These are phyloP conservation scores for Diloba caeruleocephala DNA, from an alignment of 2,888 invertebrate genomes.

Conservation along the genomic window DNA sequence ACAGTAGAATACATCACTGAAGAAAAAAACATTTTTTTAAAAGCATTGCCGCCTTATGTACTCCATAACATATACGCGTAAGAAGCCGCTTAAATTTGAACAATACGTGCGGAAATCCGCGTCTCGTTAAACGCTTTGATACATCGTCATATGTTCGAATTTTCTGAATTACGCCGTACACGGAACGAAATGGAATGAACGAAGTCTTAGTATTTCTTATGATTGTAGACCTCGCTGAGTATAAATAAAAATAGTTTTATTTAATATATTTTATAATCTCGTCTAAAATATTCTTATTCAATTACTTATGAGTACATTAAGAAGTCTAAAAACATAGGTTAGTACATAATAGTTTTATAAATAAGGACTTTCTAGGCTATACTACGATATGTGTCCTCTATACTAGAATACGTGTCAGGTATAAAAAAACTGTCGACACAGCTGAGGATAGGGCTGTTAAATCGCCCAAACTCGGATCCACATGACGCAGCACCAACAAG, in stretches of 20 bases:
- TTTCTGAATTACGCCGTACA: too few species aligned
- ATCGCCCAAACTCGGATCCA: constrained; percentile 71
- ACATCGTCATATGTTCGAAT: too few species aligned
- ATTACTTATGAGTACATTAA: constrained; percentile 13
- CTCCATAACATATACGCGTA: too few species aligned
- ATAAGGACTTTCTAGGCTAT: constrained; percentile 55
- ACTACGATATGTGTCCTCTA: constrained; percentile 68
- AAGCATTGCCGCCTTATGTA: too few species aligned
- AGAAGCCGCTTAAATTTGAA: too few species aligned
- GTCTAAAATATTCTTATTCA: constrained; percentile 44
- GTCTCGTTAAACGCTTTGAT: too few species aligned
- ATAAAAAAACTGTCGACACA: constrained; percentile 79
- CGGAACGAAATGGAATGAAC: too few species aligned
- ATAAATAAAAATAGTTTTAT: constrained; percentile 1
- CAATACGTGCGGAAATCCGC: too few species aligned
- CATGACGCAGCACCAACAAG: constrained; percentile 79
- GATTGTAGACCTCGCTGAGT: not conserved
- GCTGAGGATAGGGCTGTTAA: constrained; percentile 77
- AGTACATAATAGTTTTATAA: constrained; percentile 5
- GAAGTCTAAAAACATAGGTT: constrained; percentile 7
- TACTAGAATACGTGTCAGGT: constrained; percentile 59
- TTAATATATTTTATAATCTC: constrained; percentile 27
- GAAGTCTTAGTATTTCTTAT: too few species aligned
- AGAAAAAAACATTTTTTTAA: too few species aligned
- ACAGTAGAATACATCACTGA: too few species aligned